phyloP scores from a whole-genome alignment of 2,113 vertebrate species.

The Harpagus bidentatus region DNA sequence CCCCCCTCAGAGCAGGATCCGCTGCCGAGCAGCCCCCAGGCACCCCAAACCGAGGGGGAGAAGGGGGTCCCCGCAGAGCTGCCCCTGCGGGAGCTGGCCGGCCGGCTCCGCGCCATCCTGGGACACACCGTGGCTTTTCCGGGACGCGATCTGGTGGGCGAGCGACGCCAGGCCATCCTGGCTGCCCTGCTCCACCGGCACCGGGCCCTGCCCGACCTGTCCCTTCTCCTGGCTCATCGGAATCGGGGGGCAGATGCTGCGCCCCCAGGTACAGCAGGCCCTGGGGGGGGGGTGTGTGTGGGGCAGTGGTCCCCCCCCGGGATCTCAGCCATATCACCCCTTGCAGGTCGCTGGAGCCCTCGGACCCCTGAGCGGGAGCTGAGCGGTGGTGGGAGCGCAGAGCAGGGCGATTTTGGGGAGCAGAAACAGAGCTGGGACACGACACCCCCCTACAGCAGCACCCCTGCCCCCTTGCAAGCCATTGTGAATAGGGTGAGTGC shows the following conservation, averaged over 20 bases:
- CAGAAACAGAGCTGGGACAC: not conserved
- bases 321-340: no score
- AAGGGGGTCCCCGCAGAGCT: not conserved
- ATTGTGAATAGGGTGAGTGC: not conserved
- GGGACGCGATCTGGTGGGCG: conserved; percentile 64
- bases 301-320: no score
- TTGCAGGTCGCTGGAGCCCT: not conserved
- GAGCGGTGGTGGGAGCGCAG: not conserved
- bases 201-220: conserved; percentile 68
- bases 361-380: not conserved
- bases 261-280: not conserved
- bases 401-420: not conserved
- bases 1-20: not conserved
- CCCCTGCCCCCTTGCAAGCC: not conserved
- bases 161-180: conserved; percentile 71
- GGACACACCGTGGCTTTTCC: conserved; percentile 49
- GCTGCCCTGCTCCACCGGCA: conserved; percentile 65
- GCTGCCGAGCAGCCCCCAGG: not conserved
- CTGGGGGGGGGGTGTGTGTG: no score
- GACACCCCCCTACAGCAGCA: not conserved
- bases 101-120: conserved; percentile 60
- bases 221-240: conserved; percentile 23
- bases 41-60: not conserved
- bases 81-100: conserved; percentile 32
- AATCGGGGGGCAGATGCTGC: not conserved